Conservation (phyloP, 2,888 invertebrate species). For the Petrolisthes cinctipes region DNA sequence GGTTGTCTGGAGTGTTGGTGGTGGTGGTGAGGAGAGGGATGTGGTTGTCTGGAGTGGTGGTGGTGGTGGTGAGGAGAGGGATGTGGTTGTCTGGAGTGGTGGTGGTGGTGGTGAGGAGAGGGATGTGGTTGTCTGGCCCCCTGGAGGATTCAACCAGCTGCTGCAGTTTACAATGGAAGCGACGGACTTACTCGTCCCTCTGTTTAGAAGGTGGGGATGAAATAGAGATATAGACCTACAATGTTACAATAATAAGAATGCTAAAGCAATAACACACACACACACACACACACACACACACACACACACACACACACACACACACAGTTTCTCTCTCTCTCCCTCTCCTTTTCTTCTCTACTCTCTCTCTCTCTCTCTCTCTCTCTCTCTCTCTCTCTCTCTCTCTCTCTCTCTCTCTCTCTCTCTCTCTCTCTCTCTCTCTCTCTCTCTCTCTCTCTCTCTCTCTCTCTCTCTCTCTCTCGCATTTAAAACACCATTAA, state of each 20-base stretch:
- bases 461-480: too few relatives aligned
- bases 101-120: background rate
- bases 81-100: background rate
- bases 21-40: background rate
- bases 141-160: constrained; percentile 27
- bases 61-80: background rate
- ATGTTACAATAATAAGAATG: too few relatives aligned
- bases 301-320: constrained; percentile 21
- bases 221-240: background rate
- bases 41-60: background rate
- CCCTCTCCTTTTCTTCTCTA: background rate
- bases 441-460: too few relatives aligned
- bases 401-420: too few relatives aligned
- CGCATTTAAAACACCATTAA: too few relatives aligned
- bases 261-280: background rate
- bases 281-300: constrained; percentile 22
- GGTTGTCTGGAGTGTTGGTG: background rate
- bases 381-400: background rate
- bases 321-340: background rate
- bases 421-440: too few relatives aligned
- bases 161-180: constrained; percentile 26
- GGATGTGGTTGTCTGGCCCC: background rate
- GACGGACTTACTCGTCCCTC: background rate
- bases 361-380: background rate
- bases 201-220: background rate